Percentiles rank a stretch among this genome's conserved stretches.
phyloP scores from a whole-genome alignment of 2,797 vertebrate species.

The Syndactyla subalaris region DNA sequence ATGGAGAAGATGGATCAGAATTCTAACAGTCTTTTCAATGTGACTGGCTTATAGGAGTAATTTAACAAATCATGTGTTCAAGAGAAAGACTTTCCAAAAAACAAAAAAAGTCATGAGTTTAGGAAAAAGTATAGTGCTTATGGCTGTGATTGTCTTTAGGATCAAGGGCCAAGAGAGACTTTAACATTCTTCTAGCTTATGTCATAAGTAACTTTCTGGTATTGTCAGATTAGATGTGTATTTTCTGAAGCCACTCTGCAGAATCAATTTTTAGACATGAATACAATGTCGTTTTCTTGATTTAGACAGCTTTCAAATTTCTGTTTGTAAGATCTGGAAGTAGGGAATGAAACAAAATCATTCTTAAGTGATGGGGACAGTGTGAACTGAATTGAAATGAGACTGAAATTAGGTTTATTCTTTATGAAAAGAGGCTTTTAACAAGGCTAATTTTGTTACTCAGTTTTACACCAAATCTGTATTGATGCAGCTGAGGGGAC shows the following conservation, averaged over 20 bases:
- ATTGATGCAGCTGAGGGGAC: not conserved
- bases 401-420: not conserved
- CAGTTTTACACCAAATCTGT: not conserved
- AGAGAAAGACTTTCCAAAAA: not conserved
- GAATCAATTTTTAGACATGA: not conserved
- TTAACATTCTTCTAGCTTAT: not conserved
- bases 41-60: not conserved
- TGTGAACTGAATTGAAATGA: not conserved
- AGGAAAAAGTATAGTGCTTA: not conserved
- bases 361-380: not conserved
- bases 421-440: not conserved
- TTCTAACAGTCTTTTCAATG: not conserved
- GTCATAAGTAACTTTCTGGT: not conserved
- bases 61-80: not conserved
- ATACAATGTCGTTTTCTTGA: accelerated
- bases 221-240: not conserved
- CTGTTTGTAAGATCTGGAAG: not conserved
- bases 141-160: not conserved
- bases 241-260: not conserved
- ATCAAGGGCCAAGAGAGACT: not conserved
- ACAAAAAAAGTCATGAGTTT: not conserved
- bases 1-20: not conserved
- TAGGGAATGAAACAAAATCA: not conserved
- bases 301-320: not conserved
- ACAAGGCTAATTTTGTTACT: not conserved